Evolutionary conservation across 2,113 vertebrate genomes (phyloP), one percentile per base, ranked within the genome.

Genomic region (Brienomyrus longianalis): DNA sequence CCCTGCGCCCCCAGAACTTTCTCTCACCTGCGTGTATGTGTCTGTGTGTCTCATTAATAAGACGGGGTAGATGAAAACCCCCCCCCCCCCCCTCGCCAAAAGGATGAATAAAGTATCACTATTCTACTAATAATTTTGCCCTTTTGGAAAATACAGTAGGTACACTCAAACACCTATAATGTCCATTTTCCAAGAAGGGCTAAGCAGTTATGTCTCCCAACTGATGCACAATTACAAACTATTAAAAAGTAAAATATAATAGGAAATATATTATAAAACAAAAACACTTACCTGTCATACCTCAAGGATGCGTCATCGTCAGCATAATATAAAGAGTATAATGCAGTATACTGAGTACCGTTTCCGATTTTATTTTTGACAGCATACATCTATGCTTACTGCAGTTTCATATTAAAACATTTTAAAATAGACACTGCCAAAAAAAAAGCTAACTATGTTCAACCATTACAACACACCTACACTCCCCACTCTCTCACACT

Each of bases 351-450:
- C 90, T 90, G 83, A 90, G 95, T 96, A 96, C 96, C 96, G 94
- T 94, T 94, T 96, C 92, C 94, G 92, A 95, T 94, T 97, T 97
- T 97, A 97, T 97, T 96, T 87, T 96, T 92, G 94, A 93, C 93
- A 95, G 95, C 95, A 94, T 95, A 96, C 94, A 94, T 91, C 92
- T 94, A 94, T 94, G 93, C 91, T 93, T 91, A 94, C 92, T 94
- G 94, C 95, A 94, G 90, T 92, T 94, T 92, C 93, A 95, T 94
- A 87, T 54, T 95, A 92, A 91, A 94, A 70, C 93, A 94, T 93
- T 90, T 91, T 89, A 51, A 86, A 94, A 93, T 89, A 93, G 91
- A 89, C 93, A 89, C 91, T 93, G 92, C 93, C 93, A 88, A 90
- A 91, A 90, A 90, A 87, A 92, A 91, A 93, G 90, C 92, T 92